Percentiles rank a stretch among this genome's conserved stretches.
phyloP scores from a whole-genome alignment of 2,888 invertebrate genomes.

The Ophraella communa region DNA sequence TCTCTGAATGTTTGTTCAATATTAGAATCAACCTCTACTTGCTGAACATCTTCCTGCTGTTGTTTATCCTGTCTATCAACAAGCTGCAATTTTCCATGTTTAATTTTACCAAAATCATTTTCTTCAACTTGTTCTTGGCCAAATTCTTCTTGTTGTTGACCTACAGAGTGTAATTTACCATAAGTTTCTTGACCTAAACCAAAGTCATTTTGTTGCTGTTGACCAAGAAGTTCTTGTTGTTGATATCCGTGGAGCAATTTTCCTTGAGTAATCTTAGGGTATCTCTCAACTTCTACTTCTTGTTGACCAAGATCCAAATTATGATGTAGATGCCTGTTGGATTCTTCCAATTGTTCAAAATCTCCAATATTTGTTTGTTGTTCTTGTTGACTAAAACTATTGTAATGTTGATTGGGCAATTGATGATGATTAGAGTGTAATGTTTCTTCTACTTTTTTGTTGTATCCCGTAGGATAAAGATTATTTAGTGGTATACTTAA shows the following conservation, averaged over 20 bases:
- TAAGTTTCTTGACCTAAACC: neutral
- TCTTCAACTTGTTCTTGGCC: neutral
- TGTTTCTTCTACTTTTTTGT: neutral
- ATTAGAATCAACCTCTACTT: neutral
- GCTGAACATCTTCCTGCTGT: neutral
- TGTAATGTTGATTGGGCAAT: neutral
- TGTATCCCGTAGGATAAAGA: neutral
- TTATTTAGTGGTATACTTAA: neutral
- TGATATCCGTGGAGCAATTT: too few species aligned
- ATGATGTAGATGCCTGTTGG: neutral
- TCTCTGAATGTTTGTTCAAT: neutral
- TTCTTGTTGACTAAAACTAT: slow-evolving; percentile 13
- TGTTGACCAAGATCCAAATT: neutral
- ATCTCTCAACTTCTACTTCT: neutral
- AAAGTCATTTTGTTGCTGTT: neutral
- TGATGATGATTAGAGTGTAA: neutral
- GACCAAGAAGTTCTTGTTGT: neutral
- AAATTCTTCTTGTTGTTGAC: neutral
- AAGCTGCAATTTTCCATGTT: neutral
- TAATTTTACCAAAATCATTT: neutral
- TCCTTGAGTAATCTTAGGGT: neutral
- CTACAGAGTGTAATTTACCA: neutral
- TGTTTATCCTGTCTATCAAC: neutral
- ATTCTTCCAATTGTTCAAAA: neutral
- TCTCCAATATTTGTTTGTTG: neutral